These are phyloP conservation scores for Laticauda colubrina DNA, from an alignment of 2,113 vertebrate species.

Conservation along the genomic window DNA sequence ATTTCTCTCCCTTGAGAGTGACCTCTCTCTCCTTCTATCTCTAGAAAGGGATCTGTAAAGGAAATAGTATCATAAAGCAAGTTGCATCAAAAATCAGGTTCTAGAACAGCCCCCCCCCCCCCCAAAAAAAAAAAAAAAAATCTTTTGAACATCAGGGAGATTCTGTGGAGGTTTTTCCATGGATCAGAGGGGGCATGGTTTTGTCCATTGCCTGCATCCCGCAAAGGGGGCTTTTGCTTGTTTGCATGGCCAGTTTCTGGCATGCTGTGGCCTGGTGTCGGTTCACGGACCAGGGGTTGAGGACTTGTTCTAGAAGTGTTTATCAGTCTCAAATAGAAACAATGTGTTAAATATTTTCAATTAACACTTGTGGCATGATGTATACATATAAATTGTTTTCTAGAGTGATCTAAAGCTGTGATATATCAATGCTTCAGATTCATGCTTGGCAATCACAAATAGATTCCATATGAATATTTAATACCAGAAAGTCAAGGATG, in stretches of 20 bases:
- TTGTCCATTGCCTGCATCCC: too few species aligned
- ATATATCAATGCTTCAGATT: not conserved
- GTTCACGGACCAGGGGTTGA: too few species aligned
- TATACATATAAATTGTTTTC: not conserved
- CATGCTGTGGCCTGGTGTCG: too few species aligned
- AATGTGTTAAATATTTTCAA: not conserved
- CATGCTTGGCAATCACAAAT: not conserved
- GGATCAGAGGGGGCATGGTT: too few species aligned
- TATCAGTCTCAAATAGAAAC: not conserved
- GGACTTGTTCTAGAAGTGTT: not conserved
- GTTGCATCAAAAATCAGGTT: not conserved
- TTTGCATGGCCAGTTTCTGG: too few species aligned
- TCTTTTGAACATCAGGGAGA: too few species aligned
- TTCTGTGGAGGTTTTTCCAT: too few species aligned
- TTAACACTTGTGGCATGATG: not conserved
- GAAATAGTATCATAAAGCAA: not conserved
- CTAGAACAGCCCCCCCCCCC: not conserved
- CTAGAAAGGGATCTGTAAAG: conserved; percentile 87
- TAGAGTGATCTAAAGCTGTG: not conserved
- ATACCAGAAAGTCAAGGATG: not conserved
- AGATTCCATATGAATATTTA: not conserved
- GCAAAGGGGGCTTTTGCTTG: too few species aligned
- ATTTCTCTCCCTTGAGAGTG: conserved; percentile 90
- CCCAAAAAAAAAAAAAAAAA: too few species aligned
- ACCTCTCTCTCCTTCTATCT: conserved; percentile 92